phyloP scores from a whole-genome alignment of 2,113 vertebrate genomes.

The Plectropomus leopardus region DNA sequence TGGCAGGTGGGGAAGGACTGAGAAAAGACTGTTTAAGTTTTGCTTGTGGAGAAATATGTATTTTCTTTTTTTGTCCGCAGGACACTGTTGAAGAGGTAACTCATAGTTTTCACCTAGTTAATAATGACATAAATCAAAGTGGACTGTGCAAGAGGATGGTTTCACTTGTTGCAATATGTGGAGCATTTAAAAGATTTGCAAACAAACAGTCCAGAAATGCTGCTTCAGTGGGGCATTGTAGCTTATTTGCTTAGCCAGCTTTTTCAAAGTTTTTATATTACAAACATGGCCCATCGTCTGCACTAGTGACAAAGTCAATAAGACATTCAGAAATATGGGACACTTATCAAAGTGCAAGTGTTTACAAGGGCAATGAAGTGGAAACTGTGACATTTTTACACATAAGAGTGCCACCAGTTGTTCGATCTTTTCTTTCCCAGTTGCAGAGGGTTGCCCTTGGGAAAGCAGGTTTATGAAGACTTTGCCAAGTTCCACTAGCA shows the following conservation, averaged over 20 bases:
- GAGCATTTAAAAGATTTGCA: neutral
- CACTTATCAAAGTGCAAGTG: neutral
- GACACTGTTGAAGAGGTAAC: neutral
- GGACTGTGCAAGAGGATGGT: neutral
- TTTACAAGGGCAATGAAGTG: neutral
- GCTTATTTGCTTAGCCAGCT: neutral
- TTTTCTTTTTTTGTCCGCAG: slow-evolving; percentile 9
- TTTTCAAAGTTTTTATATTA: neutral
- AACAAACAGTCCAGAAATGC: neutral
- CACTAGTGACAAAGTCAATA: neutral
- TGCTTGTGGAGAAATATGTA: slow-evolving; percentile 16
- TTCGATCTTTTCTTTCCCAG: neutral
- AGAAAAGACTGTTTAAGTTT: slow-evolving; percentile 6
- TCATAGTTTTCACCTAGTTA: neutral
- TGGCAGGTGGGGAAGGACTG: neutral
- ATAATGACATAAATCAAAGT: neutral
- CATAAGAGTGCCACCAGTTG: too few species aligned
- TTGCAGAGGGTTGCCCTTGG: neutral
- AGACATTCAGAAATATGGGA: neutral
- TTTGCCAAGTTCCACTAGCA: slow-evolving; percentile 1
- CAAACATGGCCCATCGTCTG: neutral
- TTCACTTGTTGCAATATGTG: neutral
- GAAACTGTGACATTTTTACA: neutral
- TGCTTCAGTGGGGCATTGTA: neutral
- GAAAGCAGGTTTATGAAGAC: neutral